Evolutionary conservation across 2,113 vertebrate species (phyloP).

Genomic region (Carassius auratus): DNA sequence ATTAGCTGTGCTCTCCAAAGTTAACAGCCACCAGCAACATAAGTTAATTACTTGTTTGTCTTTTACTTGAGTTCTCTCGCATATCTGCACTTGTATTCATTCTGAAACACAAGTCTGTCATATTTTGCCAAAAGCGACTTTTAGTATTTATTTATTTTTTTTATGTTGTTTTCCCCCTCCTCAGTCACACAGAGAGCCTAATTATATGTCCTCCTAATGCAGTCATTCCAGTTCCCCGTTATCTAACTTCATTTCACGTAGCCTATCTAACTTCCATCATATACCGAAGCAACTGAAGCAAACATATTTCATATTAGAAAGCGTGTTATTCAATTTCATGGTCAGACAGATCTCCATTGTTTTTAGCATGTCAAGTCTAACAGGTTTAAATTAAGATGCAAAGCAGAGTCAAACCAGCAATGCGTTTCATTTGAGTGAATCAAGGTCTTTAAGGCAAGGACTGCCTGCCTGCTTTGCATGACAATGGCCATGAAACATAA

Average conservation of each 20-base stretch:
- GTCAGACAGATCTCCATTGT: constrained; percentile 54
- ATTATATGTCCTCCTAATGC: background rate
- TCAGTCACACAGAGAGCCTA: background rate
- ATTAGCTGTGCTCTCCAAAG: constrained; percentile 27
- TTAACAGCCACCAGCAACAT: constrained; percentile 22
- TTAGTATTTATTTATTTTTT: background rate
- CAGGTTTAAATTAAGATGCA: constrained; percentile 59
- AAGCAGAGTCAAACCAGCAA: constrained; percentile 56
- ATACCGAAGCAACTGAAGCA: background rate
- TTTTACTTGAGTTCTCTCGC: background rate
- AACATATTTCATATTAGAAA: constrained; percentile 44
- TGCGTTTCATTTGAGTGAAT: background rate
- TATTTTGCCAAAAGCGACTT: background rate
- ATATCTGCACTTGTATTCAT: background rate
- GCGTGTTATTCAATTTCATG: constrained; percentile 66
- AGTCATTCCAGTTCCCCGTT: background rate
- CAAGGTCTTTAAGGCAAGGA: background rate
- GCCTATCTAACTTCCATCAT: constrained; percentile 22
- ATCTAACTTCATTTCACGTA: background rate
- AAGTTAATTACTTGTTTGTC: constrained; percentile 34
- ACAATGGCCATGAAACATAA: background rate
- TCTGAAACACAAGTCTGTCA: background rate
- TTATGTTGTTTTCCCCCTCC: too few species aligned
- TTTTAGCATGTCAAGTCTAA: constrained; percentile 51
- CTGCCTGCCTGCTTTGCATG: background rate